Percentiles rank a stretch among this genome's conserved stretches.
Evolutionary conservation across 2,113 vertebrate species (phyloP).

Genomic region (Nyctibius bracteatus): DNA sequence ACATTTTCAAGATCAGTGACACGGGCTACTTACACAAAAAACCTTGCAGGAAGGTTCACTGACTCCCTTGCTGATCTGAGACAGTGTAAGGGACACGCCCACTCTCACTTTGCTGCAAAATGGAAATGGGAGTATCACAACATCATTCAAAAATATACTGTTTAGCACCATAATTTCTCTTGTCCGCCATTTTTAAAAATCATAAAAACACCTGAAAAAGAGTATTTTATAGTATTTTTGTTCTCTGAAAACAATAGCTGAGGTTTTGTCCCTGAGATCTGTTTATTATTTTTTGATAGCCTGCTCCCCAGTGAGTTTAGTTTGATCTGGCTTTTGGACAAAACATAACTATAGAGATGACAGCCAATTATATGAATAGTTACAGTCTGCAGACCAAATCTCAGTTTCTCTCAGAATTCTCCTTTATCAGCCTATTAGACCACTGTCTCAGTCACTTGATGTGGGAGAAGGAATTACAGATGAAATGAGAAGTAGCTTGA

Average conservation of each 20-base stretch:
- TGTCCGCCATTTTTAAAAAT: not conserved
- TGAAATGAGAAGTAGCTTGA: not conserved
- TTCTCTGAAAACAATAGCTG: not conserved
- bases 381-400: not conserved
- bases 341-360: not conserved
- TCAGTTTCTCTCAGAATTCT: not conserved
- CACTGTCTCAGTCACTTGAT: not conserved
- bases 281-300: not conserved
- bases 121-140: not conserved
- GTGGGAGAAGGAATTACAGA: not conserved
- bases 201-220: not conserved
- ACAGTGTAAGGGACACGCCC: not conserved
- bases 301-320: not conserved
- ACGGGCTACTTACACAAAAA: not conserved
- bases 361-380: not conserved
- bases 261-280: not conserved
- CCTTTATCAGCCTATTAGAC: not conserved
- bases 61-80: not conserved
- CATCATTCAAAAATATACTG: not conserved
- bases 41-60: not conserved
- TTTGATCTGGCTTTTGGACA: not conserved
- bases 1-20: not conserved
- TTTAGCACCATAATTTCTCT: not conserved
- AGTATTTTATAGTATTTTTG: not conserved
- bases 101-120: not conserved